Percentiles rank a stretch among this genome's conserved stretches.
Evolutionary conservation across 2,797 vertebrate species (phyloP).

Genomic region (Pseudochaenichthys georgianus): DNA sequence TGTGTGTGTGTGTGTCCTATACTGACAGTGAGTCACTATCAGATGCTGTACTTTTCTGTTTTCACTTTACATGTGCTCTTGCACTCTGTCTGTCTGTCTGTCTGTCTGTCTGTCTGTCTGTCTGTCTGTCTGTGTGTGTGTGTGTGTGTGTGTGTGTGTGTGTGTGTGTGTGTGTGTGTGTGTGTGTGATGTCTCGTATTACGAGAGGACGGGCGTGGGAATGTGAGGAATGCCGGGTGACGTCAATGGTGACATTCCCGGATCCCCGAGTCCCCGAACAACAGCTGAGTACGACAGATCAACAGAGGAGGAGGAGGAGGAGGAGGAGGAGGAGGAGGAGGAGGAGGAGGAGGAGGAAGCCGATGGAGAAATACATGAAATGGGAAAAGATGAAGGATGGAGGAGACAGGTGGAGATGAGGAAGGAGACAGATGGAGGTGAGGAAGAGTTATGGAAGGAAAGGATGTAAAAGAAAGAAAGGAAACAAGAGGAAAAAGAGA

Average conservation of each 20-base stretch:
- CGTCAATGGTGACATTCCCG: slow-evolving; percentile 95
- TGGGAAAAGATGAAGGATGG: neutral
- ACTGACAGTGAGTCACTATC: too few species aligned
- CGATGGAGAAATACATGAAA: neutral
- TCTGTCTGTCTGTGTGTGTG: slow-evolving; percentile 21
- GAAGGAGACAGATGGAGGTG: neutral
- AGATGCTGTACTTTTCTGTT: too few species aligned
- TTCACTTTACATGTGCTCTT: too few species aligned
- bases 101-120: too few species aligned
- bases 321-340: neutral
- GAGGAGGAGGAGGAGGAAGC: neutral
- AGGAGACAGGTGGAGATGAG: neutral
- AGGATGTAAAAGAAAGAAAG: neutral
- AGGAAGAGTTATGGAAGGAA: too few species aligned
- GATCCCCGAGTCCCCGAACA: slow-evolving; percentile 82
- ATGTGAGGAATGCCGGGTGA: slow-evolving; percentile 92
- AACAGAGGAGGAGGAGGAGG: slow-evolving; percentile 21
- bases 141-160: slow-evolving; percentile 9
- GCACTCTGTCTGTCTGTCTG: too few species aligned
- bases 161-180: slow-evolving; percentile 26
- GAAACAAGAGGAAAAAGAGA: too few species aligned
- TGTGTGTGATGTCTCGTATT: slow-evolving; percentile 71
- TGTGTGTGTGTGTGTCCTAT: slow-evolving; percentile 18
- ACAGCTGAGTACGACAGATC: slow-evolving; percentile 85
- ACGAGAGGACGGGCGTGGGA: slow-evolving; percentile 83